Conservation (phyloP, 2,797 vertebrate genomes). For the Pteronotus mesoamericanus region DNA sequence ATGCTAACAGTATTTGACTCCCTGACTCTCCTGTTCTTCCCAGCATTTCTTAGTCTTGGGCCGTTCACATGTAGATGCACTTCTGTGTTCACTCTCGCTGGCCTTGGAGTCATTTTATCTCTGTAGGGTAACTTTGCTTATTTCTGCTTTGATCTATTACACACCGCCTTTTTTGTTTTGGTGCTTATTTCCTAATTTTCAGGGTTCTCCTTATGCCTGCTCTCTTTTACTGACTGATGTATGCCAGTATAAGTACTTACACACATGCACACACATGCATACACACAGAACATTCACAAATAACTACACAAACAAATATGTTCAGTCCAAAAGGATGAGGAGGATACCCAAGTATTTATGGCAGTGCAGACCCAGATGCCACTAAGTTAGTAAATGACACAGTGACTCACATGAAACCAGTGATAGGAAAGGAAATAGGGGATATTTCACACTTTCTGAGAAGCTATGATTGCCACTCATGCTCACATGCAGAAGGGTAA, state of each 20-base stretch:
- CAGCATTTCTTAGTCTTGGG: not conserved
- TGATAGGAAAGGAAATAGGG: not conserved
- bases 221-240: not conserved
- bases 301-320: not conserved
- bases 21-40: not conserved
- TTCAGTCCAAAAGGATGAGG: not conserved
- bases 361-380: not conserved
- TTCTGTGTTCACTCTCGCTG: not conserved
- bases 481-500: not conserved
- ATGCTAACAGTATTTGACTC: not conserved
- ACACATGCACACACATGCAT: not conserved
- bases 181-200: slow-evolving; percentile 6
- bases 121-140: not conserved
- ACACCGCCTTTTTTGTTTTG: not conserved
- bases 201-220: not conserved
- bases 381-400: not conserved
- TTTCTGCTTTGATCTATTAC: not conserved
- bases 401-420: not conserved
- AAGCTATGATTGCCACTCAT: not conserved
- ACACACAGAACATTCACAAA: not conserved
- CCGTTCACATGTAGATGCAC: not conserved
- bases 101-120: not conserved
- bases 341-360: not conserved
- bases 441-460: slow-evolving; percentile 8
- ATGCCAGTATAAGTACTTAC: not conserved